phyloP scores from a whole-genome alignment of 2,888 invertebrate species.

The Apotomis betuletana region DNA sequence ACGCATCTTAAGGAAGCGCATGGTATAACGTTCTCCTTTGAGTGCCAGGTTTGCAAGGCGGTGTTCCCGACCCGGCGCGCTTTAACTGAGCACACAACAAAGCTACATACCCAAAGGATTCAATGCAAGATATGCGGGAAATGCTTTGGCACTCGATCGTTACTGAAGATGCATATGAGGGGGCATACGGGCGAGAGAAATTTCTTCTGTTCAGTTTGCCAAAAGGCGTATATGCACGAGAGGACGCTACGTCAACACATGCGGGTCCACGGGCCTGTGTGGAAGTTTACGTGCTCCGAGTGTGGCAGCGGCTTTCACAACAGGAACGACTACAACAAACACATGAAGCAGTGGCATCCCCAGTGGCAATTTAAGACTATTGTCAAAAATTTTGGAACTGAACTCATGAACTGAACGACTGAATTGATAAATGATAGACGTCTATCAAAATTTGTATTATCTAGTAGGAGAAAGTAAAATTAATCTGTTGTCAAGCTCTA shows the following conservation, averaged over 20 bases:
- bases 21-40: slow-evolving; percentile 72
- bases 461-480: too few species aligned
- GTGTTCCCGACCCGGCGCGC: slow-evolving; percentile 69
- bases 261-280: slow-evolving; percentile 67
- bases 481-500: too few species aligned
- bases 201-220: slow-evolving; percentile 70
- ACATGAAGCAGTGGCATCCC: slow-evolving; percentile 76
- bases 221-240: slow-evolving; percentile 76
- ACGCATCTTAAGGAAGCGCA: slow-evolving; percentile 73
- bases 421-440: not conserved
- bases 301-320: slow-evolving; percentile 71
- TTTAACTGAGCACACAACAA: slow-evolving; percentile 74
- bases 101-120: slow-evolving; percentile 71
- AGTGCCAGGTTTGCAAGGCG: slow-evolving; percentile 68
- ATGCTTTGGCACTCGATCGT: slow-evolving; percentile 71
- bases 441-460: too few species aligned
- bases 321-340: slow-evolving; percentile 70
- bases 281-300: slow-evolving; percentile 68
- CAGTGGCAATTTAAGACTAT: slow-evolving; percentile 69
- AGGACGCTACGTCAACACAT: slow-evolving; percentile 74
- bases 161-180: slow-evolving; percentile 71
- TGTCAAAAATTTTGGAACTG: slow-evolving; percentile 62
- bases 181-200: slow-evolving; percentile 75
- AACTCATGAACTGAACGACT: slow-evolving; percentile 46
- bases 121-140: slow-evolving; percentile 74